Evolutionary conservation across 2,888 invertebrate species (phyloP), one percentile per base, ranked within the genome.

Genomic region (Eretmocerus hayati): DNA sequence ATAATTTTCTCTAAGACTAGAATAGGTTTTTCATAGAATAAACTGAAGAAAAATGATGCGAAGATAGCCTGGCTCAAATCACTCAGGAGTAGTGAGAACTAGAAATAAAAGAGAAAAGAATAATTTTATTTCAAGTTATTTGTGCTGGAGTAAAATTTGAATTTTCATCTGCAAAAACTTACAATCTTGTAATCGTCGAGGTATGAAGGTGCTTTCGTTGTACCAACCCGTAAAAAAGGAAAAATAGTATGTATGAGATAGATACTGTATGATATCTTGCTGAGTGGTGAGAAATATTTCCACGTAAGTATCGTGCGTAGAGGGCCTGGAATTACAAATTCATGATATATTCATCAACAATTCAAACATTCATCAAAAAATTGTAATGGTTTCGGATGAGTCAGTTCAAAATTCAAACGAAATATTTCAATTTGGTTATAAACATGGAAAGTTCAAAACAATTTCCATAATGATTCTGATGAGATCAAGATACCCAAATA

Each of bases 241-340:
- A 59, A 20, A 2, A 45, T 22, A 21, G 55, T 44, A 47, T 62
- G 62, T 6, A 58, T 43, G 26, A 62, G 36, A 32, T 60, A 61
- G 16, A 56, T 36, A 22, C 54, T 54, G 16, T 60, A 62, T 5
- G 59, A 58, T 39, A 61, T 50, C 52, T 57, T 56, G 45, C 58
- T 55, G 1, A 61, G 38, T 5, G 61, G 61, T 19, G 53, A 19
- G 26, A 58, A 61, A 9, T 59, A 50, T 30, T 60, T 47, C 15
- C 48, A 46, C 9, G 60, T 59, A 11, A 61, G 41, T 13, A 62
- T 43, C 26, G 43, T 52, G 4, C 49, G 35, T 5, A 61, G 37
- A 2, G 52, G 43, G 20, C 60, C 62, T 62, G 41, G 20, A 56
- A 53, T n/a, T 16, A 33, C 5, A 26, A 6, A 26, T 26, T n/a